Evolutionary conservation across 2,888 invertebrate species (phyloP).

Genomic region (Hypomecis punctinalis): DNA sequence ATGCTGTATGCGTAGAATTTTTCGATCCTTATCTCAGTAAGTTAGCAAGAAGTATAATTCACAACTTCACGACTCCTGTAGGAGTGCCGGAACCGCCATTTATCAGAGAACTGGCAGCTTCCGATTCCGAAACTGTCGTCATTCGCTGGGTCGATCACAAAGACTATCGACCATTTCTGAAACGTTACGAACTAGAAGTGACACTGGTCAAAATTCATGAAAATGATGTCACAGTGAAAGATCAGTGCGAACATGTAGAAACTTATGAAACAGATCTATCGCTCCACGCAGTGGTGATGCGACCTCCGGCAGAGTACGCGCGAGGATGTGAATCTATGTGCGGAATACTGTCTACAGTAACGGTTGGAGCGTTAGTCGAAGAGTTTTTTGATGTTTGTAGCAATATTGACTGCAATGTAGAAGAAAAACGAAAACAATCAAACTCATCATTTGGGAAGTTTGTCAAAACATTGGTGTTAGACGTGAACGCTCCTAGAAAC

Average conservation of each 20-base stretch:
- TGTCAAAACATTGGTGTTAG: conserved; percentile 59
- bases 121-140: conserved; percentile 57
- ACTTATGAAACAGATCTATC: conserved; percentile 58
- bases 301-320: conserved; percentile 68
- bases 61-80: conserved; percentile 67
- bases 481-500: conserved; percentile 55
- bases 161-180: conserved; percentile 64
- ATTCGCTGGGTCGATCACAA: conserved; percentile 73
- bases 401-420: conserved; percentile 55
- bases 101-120: conserved; percentile 67
- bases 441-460: conserved; percentile 60
- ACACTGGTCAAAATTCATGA: conserved; percentile 61
- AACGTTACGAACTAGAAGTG: conserved; percentile 70
- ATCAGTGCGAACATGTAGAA: conserved; percentile 61
- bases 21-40: conserved; percentile 55
- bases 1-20: conserved; percentile 73
- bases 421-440: conserved; percentile 51
- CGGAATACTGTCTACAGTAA: conserved; percentile 63
- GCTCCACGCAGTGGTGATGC: conserved; percentile 67
- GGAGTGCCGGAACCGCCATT: conserved; percentile 76
- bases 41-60: conserved; percentile 64
- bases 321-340: conserved; percentile 72
- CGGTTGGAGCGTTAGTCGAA: conserved; percentile 64
- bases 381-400: conserved; percentile 71
- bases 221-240: conserved; percentile 52